A percentile compares a stretch with the other conserved stretches of the same genome.
Conservation (phyloP, 2,797 vertebrate species). For the Eulemur albifrons region DNA sequence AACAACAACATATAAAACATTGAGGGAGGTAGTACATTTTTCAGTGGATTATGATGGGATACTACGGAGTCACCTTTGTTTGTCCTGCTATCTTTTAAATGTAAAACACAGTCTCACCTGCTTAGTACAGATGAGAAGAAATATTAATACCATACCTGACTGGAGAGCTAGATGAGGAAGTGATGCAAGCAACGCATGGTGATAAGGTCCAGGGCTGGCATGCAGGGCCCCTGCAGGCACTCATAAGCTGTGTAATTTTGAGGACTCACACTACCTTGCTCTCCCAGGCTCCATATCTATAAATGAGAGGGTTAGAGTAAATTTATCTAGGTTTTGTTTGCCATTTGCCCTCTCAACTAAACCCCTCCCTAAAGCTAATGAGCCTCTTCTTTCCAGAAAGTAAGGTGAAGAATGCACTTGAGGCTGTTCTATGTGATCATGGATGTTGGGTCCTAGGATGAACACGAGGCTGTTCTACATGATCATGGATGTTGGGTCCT, state of each 20-base stretch:
- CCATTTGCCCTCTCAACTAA: not conserved
- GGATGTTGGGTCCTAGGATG: not conserved
- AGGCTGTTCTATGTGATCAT: not conserved
- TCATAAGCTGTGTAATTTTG: not conserved
- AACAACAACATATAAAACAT: not conserved
- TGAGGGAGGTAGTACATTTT: not conserved
- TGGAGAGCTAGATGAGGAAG: not conserved
- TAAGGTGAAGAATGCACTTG: not conserved
- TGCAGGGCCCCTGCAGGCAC: too few species aligned
- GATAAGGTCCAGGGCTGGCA: not conserved
- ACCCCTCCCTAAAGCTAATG: not conserved
- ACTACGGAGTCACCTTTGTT: not conserved
- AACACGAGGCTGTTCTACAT: not conserved
- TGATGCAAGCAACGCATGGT: accelerated
- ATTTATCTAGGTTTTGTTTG: not conserved
- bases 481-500: not conserved
- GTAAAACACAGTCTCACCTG: not conserved
- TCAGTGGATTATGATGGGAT: not conserved
- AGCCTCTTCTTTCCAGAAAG: not conserved
- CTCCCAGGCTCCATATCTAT: not conserved
- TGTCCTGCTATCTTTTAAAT: not conserved
- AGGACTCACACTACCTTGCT: not conserved
- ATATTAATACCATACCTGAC: not conserved
- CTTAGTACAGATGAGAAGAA: not conserved
- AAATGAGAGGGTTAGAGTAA: not conserved